Base-by-base conservation (phyloP, 2,888 invertebrate species). In the Lathronympha strigana region DNA sequence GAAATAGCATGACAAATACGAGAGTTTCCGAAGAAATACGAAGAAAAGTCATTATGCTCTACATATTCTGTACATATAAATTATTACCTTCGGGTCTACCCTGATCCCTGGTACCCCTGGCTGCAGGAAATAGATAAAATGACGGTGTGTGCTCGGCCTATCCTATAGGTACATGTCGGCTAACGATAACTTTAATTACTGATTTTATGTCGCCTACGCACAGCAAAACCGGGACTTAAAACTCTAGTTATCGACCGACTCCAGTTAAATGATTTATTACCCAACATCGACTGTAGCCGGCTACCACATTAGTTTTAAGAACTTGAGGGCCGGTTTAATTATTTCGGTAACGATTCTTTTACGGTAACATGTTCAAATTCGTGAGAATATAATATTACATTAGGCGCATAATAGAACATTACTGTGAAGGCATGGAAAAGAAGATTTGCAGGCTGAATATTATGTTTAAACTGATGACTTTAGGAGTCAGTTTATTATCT, bases 181-280 rank as follows among this genome's bases (percentile, higher is more conserved):
- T 76, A 77, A 77, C 75, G 76, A 76, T 76, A 75, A 72, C 71
- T 77, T 76, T 77, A 76, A 77, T 77, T 76, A 75, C 71, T 70
- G 71, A 72, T 71, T 70, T 69, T 67, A 71, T 63, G 69, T 70
- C 74, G 74, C 76, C 75, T 73, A 75, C 74, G 73, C 55, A 45
- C 19, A 13, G 54, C 28, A 17, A 38, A 71, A 71, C 71, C 70
- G 68, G 73, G 63, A 73, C 31, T 54, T 61, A 47, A 61, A 66
- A 66, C 60, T 76, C 79, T 74, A 73, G 81, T 76, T 74, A 75
- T 73, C 74, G 66, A 61, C 68, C 68, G 47, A 53, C 28, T 61
- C 61, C 15, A 61, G 47, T 54, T 66, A 60, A 72, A 74, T 76
- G 75, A 76, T 74, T 75, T 76, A 76, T 76, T 72, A 71, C 54